phyloP scores from a whole-genome alignment of 92 coral and sea anemone genomes.

The Actinostola sp. region DNA sequence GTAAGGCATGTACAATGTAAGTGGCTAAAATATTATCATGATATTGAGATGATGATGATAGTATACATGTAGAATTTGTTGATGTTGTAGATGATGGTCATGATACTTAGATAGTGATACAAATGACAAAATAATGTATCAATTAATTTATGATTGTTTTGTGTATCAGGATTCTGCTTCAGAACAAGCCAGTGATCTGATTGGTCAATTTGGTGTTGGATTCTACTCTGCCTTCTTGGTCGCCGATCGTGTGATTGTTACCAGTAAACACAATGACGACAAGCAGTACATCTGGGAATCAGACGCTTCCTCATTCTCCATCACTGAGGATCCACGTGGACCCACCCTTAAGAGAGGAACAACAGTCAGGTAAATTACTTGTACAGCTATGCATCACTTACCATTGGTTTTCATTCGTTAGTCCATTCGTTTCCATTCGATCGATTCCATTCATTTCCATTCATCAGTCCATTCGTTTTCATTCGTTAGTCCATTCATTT shows the following conservation, averaged over 20 bases:
- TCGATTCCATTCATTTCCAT: background rate
- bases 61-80: too few species aligned
- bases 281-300: constrained; percentile 99
- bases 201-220: constrained; percentile 99
- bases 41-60: too few species aligned
- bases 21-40: too few species aligned
- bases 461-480: background rate
- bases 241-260: constrained; percentile 96
- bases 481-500: background rate
- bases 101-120: too few species aligned
- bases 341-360: constrained; percentile 94
- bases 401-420: background rate
- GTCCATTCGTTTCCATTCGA: background rate
- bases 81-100: too few species aligned
- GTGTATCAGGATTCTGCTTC: constrained; percentile 38
- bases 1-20: too few species aligned
- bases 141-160: too few species aligned
- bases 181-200: constrained; percentile 77
- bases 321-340: constrained; percentile 98
- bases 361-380: constrained; percentile 78
- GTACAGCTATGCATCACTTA: background rate
- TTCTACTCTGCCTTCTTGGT: constrained; percentile 98
- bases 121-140: too few species aligned
- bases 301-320: constrained; percentile 91
- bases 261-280: constrained; percentile 96